Evolutionary conservation across 2,888 invertebrate genomes (phyloP).

Genomic region (Tinea trinotella): DNA sequence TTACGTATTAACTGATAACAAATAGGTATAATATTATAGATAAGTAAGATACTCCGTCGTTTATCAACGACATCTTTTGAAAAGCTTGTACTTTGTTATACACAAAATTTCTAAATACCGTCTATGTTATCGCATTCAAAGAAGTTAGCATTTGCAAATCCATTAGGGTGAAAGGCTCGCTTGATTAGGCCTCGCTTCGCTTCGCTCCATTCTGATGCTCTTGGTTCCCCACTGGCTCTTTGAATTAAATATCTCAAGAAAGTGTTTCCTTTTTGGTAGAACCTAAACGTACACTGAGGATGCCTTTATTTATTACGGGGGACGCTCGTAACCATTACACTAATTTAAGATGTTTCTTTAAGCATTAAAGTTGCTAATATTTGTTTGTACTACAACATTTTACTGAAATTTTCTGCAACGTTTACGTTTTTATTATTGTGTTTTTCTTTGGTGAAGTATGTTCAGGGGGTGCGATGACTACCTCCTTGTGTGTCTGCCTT

Average conservation of each 20-base stretch:
- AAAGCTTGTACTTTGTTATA: conserved; percentile 5
- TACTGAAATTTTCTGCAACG: no score
- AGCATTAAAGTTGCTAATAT: conserved; percentile 30
- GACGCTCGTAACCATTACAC: conserved; percentile 22
- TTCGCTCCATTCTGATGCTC: conserved; percentile 8
- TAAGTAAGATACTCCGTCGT: conserved; percentile 1
- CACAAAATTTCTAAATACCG: conserved; percentile 27
- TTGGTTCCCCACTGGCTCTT: conserved; percentile 10
- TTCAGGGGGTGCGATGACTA: no score
- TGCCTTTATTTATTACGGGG: conserved; percentile 13
- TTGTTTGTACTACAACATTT: not conserved
- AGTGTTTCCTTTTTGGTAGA: not conserved
- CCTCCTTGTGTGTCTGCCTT: no score
- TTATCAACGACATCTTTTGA: conserved; percentile 15
- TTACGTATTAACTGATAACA: not conserved
- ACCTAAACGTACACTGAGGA: conserved; percentile 10
- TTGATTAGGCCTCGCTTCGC: conserved; percentile 28
- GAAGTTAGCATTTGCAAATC: conserved; percentile 24
- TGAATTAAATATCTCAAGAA: conserved; percentile 18
- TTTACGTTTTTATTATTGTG: no score
- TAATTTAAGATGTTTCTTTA: conserved; percentile 23
- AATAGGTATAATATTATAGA: not conserved
- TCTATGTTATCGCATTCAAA: conserved; percentile 33
- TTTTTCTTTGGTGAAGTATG: no score
- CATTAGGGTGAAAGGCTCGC: conserved; percentile 33